Conservation (phyloP, 2,888 invertebrate species). For the Stenurella melanura region DNA sequence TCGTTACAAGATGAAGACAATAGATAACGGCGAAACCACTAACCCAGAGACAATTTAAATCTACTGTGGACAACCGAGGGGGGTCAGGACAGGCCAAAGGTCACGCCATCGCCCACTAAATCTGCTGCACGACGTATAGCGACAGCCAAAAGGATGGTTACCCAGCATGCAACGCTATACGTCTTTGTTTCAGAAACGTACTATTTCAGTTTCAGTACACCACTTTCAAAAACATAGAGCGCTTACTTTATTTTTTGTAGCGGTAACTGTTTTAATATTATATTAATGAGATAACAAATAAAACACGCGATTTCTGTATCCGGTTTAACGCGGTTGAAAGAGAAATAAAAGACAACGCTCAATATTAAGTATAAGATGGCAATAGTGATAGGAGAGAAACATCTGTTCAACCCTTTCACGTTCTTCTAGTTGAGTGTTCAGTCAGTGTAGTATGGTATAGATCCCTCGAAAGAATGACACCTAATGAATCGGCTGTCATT, state of each 20-base stretch:
- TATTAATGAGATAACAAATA: too few species aligned
- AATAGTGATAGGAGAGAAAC: slow-evolving; percentile 53
- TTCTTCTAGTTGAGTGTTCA: slow-evolving; percentile 54
- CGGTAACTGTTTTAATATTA: not conserved
- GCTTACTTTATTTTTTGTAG: slow-evolving; percentile 10
- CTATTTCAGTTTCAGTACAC: slow-evolving; percentile 37
- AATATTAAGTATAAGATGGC: slow-evolving; percentile 52
- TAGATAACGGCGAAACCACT: slow-evolving; percentile 69
- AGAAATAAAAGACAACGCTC: not conserved
- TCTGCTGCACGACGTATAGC: slow-evolving; percentile 69
- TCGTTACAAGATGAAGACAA: slow-evolving; percentile 69
- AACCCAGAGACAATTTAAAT: slow-evolving; percentile 72
- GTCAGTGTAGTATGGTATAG: slow-evolving; percentile 55
- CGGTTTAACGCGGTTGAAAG: not conserved
- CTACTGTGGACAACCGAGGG: slow-evolving; percentile 68
- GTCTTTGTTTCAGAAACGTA: slow-evolving; percentile 43
- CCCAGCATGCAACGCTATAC: slow-evolving; percentile 68
- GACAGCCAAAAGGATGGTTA: slow-evolving; percentile 70
- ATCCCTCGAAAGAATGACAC: slow-evolving; percentile 70
- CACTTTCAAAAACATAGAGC: slow-evolving; percentile 10
- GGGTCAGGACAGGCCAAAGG: slow-evolving; percentile 68
- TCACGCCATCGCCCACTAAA: slow-evolving; percentile 73
- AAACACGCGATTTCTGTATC: too few species aligned
- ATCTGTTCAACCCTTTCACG: slow-evolving; percentile 66
- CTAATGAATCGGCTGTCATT: slow-evolving; percentile 75